A percentile compares a stretch with the other conserved stretches of the same genome.
These are phyloP conservation scores for Melieria omissa DNA, from an alignment of 2,888 invertebrate genomes.

Conservation along the genomic window DNA sequence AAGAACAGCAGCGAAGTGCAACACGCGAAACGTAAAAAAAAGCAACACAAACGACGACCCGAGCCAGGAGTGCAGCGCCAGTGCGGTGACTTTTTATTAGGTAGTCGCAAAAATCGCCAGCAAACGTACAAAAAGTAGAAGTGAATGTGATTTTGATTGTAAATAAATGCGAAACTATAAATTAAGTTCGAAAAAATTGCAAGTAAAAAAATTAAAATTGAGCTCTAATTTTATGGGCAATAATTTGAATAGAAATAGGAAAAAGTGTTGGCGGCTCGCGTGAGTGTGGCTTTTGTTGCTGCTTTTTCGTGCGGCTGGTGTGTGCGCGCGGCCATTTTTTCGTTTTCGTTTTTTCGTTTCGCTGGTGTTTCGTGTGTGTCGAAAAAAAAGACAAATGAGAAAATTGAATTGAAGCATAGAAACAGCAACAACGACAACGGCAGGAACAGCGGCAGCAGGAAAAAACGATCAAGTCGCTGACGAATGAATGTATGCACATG, in stretches of 20 bases:
- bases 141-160: conserved; percentile 7
- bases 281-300: conserved; percentile 49
- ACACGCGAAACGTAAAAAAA: too few relatives aligned
- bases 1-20: too few relatives aligned
- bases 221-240: conserved; percentile 8
- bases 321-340: conserved; percentile 18
- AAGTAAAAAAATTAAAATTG: conserved; percentile 3
- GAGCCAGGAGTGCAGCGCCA: too few relatives aligned
- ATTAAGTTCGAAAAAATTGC: conserved; percentile 6
- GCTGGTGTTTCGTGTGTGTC: conserved; percentile 37
- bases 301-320: conserved; percentile 17
- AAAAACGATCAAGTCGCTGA: conserved; percentile 4
- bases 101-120: too few relatives aligned
- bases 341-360: conserved; percentile 11
- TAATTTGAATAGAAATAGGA: neutral
- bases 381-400: conserved; percentile 44
- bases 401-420: conserved; percentile 21
- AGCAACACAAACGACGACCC: too few relatives aligned
- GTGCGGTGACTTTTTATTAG: too few relatives aligned
- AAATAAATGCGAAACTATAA: conserved; percentile 1
- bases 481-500: conserved; percentile 6
- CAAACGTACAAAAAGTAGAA: neutral
- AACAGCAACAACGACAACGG: conserved; percentile 7
- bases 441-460: conserved; percentile 1
- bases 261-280: too few relatives aligned